These are phyloP conservation scores for Argyra leucocephala DNA, from an alignment of 2,888 invertebrate genomes.

Conservation along the genomic window DNA sequence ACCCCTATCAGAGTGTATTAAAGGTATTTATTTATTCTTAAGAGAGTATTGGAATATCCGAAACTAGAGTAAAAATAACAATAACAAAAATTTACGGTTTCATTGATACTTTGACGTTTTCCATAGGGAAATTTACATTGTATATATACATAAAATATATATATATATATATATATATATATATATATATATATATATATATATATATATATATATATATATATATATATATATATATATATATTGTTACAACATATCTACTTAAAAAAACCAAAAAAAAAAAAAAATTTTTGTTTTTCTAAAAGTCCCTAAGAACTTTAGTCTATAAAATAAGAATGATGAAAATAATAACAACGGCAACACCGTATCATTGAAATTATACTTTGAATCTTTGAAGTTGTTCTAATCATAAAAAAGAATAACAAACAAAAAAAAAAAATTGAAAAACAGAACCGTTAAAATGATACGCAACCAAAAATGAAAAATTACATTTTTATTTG, in stretches of 20 bases:
- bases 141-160: neutral
- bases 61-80: too few relatives aligned
- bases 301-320: too few relatives aligned
- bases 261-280: too few relatives aligned
- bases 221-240: neutral
- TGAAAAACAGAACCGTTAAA: neutral
- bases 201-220: neutral
- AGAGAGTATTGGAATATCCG: too few relatives aligned
- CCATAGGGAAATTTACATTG: neutral
- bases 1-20: too few relatives aligned
- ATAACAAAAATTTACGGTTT: neutral
- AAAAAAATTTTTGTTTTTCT: too few relatives aligned
- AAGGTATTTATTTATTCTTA: too few relatives aligned
- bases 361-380: neutral
- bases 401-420: neutral
- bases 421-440: neutral
- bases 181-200: neutral
- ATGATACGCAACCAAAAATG: neutral
- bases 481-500: constrained; percentile 1
- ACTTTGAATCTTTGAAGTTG: neutral
- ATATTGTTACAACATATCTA: neutral
- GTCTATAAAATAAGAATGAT: too few relatives aligned
- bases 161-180: neutral
- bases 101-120: constrained; percentile 4
- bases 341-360: neutral